Conservation (phyloP, 2,113 vertebrate genomes). For the Nothobranchius furzeri region DNA sequence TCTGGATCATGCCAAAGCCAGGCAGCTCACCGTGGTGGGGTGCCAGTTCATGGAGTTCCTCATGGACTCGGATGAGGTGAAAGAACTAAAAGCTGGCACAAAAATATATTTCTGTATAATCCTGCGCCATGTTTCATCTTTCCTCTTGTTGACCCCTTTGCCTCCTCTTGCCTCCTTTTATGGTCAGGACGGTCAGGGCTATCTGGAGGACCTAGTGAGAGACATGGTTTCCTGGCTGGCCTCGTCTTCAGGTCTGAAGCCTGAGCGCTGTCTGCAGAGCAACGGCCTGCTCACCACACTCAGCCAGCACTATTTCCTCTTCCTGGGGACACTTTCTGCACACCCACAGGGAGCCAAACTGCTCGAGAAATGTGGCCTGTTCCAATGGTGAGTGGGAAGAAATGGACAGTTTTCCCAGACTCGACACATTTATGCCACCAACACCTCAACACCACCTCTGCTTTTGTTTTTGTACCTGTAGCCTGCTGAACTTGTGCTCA, state of each 20-base stretch:
- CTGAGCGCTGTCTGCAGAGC: constrained; percentile 92
- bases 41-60: constrained; percentile 97
- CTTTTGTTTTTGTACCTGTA: constrained; percentile 55
- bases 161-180: fast-evolving
- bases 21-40: constrained; percentile 95
- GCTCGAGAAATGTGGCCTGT: constrained; percentile 97
- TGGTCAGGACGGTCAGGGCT: constrained; percentile 90
- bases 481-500: constrained; percentile 95
- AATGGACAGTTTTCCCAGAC: not conserved
- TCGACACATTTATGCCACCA: not conserved
- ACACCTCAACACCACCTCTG: not conserved
- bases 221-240: constrained; percentile 96
- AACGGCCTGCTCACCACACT: constrained; percentile 94
- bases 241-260: constrained; percentile 89
- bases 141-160: not conserved
- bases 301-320: constrained; percentile 98
- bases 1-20: constrained; percentile 88
- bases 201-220: constrained; percentile 93
- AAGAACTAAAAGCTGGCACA: not conserved
- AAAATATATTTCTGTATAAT: not conserved
- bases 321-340: constrained; percentile 95
- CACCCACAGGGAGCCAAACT: constrained; percentile 95
- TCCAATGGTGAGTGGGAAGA: constrained; percentile 88
- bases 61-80: constrained; percentile 94
- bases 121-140: not conserved